Evolutionary conservation across 2,888 invertebrate species (phyloP), one percentile per base, ranked within the genome.

Genomic region (Ectropis crepuscularia): DNA sequence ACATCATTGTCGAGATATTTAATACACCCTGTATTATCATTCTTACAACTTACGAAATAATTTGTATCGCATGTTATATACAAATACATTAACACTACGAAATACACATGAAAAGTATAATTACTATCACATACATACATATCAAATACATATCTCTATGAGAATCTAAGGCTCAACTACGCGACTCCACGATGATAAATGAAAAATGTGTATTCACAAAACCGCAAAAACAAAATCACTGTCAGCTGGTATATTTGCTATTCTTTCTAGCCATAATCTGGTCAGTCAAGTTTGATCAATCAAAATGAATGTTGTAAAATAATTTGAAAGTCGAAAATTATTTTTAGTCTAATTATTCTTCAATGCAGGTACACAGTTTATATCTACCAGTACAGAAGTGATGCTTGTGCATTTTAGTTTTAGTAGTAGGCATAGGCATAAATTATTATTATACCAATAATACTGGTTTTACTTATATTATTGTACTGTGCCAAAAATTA

Each of bases 101-200:
- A 71, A 73, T 78, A 77, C 62, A 68, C 67, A 65, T 64, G 65
- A 67, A 67, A 63, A 65, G 57, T 72, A 71, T 74, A 74, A 76
- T 80, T 81, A 82, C 76, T 82, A 82, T 82, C 83, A 81, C 81
- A 81, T 78, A 77, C 69, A 75, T 79, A 75, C 69, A 72, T 70
- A 67, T 65, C 57, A 66, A 62, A 65, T 71, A 73, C 64, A 71
- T 73, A 77, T 76, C 76, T 77, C 82, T 79, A 79, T 72, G 78
- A 81, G 76, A 81, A 80, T 70, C 64, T 64, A 64, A 59, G 43
- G 59, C 49, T 63, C 63, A 46, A 63, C 45, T 37, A 36, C 54
- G 42, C 10, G 28, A 16, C 16, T 41, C 42, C 47, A 53, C 42
- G 60, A 43, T 37, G 8, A 60, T 41, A 28, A 38, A 59, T 11